Conservation (phyloP, 2,797 vertebrate species). For the Helostoma temminkii region DNA sequence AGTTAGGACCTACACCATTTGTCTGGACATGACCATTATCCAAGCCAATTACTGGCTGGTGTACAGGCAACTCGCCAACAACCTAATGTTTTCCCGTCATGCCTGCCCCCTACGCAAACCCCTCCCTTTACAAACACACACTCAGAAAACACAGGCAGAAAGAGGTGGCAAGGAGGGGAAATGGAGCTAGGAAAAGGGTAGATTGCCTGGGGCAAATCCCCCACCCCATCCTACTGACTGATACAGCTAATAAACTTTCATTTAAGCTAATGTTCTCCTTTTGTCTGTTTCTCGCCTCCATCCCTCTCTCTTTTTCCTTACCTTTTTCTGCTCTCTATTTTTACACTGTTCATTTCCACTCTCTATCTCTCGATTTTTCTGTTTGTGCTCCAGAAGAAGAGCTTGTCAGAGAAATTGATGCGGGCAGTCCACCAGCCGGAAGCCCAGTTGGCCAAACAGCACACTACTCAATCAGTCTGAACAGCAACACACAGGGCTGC, state of each 20-base stretch:
- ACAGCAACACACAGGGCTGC: conserved; percentile 53
- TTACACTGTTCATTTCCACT: conserved; percentile 16
- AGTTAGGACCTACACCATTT: conserved; percentile 78
- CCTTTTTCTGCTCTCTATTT: conserved; percentile 5
- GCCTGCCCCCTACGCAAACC: conserved; percentile 57
- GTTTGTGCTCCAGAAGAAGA: conserved; percentile 44
- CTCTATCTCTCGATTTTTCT: conserved; percentile 21
- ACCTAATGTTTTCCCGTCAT: conserved; percentile 83
- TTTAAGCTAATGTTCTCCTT: conserved; percentile 79
- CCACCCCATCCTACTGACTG: conserved; percentile 65
- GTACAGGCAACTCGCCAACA: conserved; percentile 77
- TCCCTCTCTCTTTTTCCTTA: conserved; percentile 4
- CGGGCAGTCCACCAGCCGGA: conserved; percentile 65
- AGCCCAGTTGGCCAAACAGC: conserved; percentile 65
- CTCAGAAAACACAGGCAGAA: conserved; percentile 37
- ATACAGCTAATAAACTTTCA: conserved; percentile 85
- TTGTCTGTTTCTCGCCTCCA: conserved; percentile 20
- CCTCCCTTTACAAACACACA: conserved; percentile 57
- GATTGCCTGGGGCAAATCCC: conserved; percentile 64
- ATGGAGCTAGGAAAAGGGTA: conserved; percentile 58
- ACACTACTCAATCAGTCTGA: conserved; percentile 73
- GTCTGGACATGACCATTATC: conserved; percentile 83
- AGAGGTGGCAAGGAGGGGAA: conserved; percentile 6
- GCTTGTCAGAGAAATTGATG: conserved; percentile 63
- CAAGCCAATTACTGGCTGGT: conserved; percentile 79